phyloP scores from a whole-genome alignment of 2,797 vertebrate genomes.

The Lepilemur septentrionalis region DNA sequence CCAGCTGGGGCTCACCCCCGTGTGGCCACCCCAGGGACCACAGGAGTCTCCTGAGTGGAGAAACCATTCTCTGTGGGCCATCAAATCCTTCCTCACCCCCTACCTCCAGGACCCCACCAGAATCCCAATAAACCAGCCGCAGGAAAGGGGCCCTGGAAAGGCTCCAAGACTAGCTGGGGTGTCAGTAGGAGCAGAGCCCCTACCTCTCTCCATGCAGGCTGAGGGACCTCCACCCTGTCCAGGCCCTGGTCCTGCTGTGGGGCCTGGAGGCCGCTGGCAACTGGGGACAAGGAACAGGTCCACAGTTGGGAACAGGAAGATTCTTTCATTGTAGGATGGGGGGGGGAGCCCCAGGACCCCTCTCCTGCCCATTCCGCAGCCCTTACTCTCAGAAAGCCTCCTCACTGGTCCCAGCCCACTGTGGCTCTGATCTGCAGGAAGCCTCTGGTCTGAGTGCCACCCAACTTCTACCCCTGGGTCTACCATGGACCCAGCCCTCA shows the following conservation, averaged over 20 bases:
- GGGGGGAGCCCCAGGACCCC: background rate
- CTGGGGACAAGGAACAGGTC: conserved; percentile 21
- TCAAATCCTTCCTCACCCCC: background rate
- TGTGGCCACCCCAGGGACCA: background rate
- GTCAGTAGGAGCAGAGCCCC: background rate
- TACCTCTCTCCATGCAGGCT: no score
- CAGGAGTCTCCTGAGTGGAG: background rate
- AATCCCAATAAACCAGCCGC: background rate
- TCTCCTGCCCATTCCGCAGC: background rate
- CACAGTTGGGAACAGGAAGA: conserved; percentile 44
- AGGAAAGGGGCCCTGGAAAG: background rate
- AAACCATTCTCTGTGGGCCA: background rate
- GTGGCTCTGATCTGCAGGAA: background rate
- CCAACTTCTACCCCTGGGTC: background rate
- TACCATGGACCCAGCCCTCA: background rate
- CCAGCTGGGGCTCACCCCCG: background rate
- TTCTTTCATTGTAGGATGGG: conserved; percentile 35
- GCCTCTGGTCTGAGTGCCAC: background rate
- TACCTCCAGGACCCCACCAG: background rate
- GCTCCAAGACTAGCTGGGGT: background rate
- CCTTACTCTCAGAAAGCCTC: background rate
- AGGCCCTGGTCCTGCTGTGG: background rate
- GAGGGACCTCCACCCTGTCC: background rate
- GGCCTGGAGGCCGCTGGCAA: background rate
- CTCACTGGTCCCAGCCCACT: background rate